Percentiles rank a stretch among this genome's conserved stretches.
phyloP scores from a whole-genome alignment of 2,113 vertebrate species.

The Aepyceros melampus region DNA sequence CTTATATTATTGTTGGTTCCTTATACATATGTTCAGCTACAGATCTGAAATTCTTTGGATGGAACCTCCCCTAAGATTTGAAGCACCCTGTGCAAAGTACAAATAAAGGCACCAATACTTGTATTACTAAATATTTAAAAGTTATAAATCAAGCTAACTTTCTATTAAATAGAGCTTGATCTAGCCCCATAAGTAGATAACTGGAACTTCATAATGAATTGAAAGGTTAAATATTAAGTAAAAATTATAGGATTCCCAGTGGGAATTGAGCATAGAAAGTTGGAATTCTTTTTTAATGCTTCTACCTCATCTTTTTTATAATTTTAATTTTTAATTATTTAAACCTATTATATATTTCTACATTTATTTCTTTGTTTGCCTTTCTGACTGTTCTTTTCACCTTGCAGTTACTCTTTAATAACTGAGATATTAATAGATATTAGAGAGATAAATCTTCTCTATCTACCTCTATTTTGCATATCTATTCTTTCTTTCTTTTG shows the following conservation, averaged over 20 bases:
- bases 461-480: background rate
- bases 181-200: background rate
- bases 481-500: background rate
- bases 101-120: background rate
- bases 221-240: background rate
- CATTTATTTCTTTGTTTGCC: background rate
- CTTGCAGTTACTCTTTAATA: background rate
- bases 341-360: background rate
- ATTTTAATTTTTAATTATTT: background rate
- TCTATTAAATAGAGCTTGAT: background rate
- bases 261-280: fast-evolving
- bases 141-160: background rate
- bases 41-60: background rate
- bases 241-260: background rate
- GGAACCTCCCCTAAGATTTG: background rate
- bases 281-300: background rate
- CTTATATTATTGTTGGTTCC: background rate
- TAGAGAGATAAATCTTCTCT: background rate
- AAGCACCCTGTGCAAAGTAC: background rate
- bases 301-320: background rate
- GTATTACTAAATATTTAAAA: background rate
- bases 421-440: too few relatives aligned
- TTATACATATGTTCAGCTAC: background rate
- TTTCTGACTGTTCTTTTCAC: background rate
- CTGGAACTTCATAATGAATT: background rate